A percentile compares a stretch with the other conserved stretches of the same genome.
phyloP scores from a whole-genome alignment of 1,140 invertebrate genomes.

The Listronotus bonariensis region DNA sequence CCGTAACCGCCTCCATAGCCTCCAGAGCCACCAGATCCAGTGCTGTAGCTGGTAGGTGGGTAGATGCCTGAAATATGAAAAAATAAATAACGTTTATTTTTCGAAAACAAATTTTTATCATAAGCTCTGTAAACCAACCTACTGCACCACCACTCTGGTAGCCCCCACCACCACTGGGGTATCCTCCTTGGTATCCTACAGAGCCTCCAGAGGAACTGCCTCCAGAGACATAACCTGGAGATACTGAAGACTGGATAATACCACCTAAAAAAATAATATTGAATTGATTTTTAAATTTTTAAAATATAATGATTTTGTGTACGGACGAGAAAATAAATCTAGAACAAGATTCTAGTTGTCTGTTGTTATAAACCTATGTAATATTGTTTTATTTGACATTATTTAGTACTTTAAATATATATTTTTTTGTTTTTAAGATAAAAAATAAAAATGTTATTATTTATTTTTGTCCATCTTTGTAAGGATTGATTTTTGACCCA shows the following conservation, averaged over 20 bases:
- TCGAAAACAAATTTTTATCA: too few relatives aligned
- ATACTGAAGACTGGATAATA: constrained; percentile 39
- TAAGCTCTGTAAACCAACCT: not conserved
- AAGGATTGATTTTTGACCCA: too few relatives aligned
- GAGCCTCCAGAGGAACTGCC: constrained; percentile 16
- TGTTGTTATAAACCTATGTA: too few relatives aligned
- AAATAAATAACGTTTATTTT: too few relatives aligned
- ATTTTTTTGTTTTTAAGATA: too few relatives aligned
- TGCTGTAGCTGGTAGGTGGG: not conserved
- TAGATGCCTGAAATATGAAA: constrained; percentile 1
- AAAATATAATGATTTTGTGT: too few relatives aligned
- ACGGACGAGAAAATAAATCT: too few relatives aligned
- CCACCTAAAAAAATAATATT: constrained; percentile 34
- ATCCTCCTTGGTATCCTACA: constrained; percentile 8
- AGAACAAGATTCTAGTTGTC: too few relatives aligned
- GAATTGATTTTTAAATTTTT: not conserved
- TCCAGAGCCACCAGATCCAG: constrained; percentile 12
- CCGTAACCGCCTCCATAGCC: constrained; percentile 13
- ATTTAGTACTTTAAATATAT: too few relatives aligned
- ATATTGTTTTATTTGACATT: too few relatives aligned
- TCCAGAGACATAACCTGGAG: constrained; percentile 38
- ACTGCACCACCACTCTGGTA: constrained; percentile 2
- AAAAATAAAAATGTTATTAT: too few relatives aligned
- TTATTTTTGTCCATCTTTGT: too few relatives aligned
- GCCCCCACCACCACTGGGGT: not conserved